A percentile compares a stretch with the other conserved stretches of the same genome.
Evolutionary conservation across 2,113 vertebrate species (phyloP).

Genomic region (Sterna hirundo): DNA sequence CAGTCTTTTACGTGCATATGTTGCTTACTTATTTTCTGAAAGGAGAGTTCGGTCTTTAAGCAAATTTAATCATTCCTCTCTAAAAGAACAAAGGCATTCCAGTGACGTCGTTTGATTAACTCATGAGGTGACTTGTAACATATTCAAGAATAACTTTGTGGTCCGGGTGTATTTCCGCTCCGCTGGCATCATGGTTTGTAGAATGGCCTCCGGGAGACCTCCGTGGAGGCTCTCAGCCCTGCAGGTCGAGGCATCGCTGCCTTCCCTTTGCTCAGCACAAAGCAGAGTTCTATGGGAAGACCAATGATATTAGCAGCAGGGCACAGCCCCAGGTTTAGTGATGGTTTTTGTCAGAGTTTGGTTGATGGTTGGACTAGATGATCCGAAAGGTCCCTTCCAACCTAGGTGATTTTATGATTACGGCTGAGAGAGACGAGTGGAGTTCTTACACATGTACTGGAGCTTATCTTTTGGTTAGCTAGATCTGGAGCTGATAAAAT

Average conservation of each 20-base stretch:
- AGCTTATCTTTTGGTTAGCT: not conserved
- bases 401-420: no score
- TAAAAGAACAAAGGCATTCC: not conserved
- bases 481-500: not conserved
- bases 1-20: not conserved
- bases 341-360: no score
- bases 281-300: not conserved
- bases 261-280: not conserved
- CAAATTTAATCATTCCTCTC: not conserved
- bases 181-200: not conserved
- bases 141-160: not conserved
- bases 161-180: accelerated
- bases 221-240: not conserved
- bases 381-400: no score
- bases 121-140: not conserved
- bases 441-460: accelerated
- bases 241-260: accelerated
- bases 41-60: not conserved
- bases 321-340: no score
- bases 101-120: not conserved
- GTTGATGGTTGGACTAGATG: no score
- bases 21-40: not conserved
- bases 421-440: not conserved
- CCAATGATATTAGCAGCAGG: not conserved
- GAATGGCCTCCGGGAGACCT: not conserved